Base-by-base conservation (phyloP, 2,797 vertebrate genomes). In the Emys orbicularis region DNA sequence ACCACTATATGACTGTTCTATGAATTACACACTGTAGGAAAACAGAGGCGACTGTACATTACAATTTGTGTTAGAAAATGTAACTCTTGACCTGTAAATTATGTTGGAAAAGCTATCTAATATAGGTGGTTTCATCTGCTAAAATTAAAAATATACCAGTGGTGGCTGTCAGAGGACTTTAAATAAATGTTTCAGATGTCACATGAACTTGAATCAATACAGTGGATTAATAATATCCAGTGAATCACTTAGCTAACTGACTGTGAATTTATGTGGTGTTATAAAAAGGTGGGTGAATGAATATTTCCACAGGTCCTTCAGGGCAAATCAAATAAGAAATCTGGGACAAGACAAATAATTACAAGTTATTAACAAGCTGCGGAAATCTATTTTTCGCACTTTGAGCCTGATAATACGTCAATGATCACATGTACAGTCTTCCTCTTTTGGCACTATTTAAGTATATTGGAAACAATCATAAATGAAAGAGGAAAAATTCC, bases 271-370 rank as follows among this genome's bases (percentile, higher is more conserved):
- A 84, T 49, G 50, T 47, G 81, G 83, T 87, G 92, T 57, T 59
- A 52, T 88, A 95, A 86, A 52, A 88, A n/a, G 56, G 87, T 92
- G 83, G 91, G 93, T 86, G 93, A 95, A 87, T 81, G 88, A 79
- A 21, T 23, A 83, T 89, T 95, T 96, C 92, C 81, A 50, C 56
- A 87, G 83, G 92, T 80, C 87, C 93, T 96, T 89, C 56, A 87
- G 95, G 95, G 95, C 86, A 93, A 94, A 94, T 89, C 89, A 94
- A 90, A 96, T 72, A 68, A 0, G 5, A 94, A 96, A 88, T 87
- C 80, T 21, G 72, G 91, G 47, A 83, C 90, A 95, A 47, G 86
- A 90, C n/a, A 80, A 81, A 95, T 80, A 92, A 90, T 89, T 81
- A 77, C 53, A 92, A 94, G 83, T 81, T 61, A 82, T 74, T 88